Base-by-base conservation (phyloP, 1,140 invertebrate species). In the Trichonephila inaurata region DNA sequence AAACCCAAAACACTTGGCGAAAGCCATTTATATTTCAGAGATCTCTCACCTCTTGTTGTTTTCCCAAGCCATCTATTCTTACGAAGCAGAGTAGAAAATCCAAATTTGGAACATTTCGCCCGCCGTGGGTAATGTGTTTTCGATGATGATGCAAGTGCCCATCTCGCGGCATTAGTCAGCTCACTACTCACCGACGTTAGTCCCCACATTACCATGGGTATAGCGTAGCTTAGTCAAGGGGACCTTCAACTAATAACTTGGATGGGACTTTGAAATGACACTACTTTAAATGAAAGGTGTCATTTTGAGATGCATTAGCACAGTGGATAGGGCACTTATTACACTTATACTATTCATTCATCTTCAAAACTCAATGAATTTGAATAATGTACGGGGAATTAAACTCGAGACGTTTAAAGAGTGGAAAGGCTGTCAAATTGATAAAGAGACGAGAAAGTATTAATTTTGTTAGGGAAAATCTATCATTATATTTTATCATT, bases 331-430 rank as follows among this genome's bases (percentile, higher is more conserved):
- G 18, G 72, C 72, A 33, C 28, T 77, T 72, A 72, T 24, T 72
- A 72, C 28, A 33, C 69, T 72, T 77, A 77, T 77, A 40, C 72
- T 33, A 16, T 40, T 33, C 72, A 77, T 77, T 77, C 72, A 77
- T 77, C 28, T 40, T 18, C 33, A 77, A 33, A 77, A 18, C 24
- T 77, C 72, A 40, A 33, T 77, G 72, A 40, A 77, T 77, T 77
- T 33, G 28, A 77, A 77, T 77, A 77, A 77, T 16, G 18, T 40
- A 33, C 72, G 12, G 28, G 28, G 18, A 77, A 77, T 77, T 77
- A 77, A 77, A 77, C 21, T 69, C 16, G 28, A 77, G 72, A 77
- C 1, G 24, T 7, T 77, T 40, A 4, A 1, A 18, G 16, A 33
- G 28, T 77, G 10, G 14, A 6, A 77, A 40, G 28, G 24, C 18